Evolutionary conservation across 2,888 invertebrate species (phyloP), one percentile per base, ranked within the genome.

Genomic region (Drosophila cyrtoloma): DNA sequence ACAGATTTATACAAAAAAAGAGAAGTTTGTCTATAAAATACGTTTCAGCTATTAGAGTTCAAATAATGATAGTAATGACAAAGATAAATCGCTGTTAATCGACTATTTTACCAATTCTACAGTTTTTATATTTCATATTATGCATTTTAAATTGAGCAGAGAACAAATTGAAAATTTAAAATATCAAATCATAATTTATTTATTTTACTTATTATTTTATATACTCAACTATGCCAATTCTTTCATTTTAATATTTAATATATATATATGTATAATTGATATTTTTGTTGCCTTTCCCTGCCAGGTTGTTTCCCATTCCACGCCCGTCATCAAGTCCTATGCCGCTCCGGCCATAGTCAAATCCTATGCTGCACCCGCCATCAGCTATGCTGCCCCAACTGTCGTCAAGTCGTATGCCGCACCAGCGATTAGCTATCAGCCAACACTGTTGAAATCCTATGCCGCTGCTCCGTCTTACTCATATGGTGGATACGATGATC

Each of bases 301-400:
- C 0, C 67, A 92, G 92, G 92, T 92, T 50, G 86, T 92, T 35
- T 80, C 85, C 33, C 92, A 92, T 74, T 81, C 88, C 53, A 77
- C 83, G 42, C 91, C 91, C 22, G 73, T 91, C 39, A 80, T 91
- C 22, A 91, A 91, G 59, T 89, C 88, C 12, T 89, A 86, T 32
- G 85, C 85, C 19, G 86, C 84, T 7, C 67, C 78, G 16, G 66
- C 79, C 26, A 69, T 84, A 16, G 77, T 75, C 37, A 81, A 84
- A 26, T 85, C 84, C 0, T 90, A 91, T 69, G 89, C 90, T 32
- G 86, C 89, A 10, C 90, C 89, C 1, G 81, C 87, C 5, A 81
- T 88, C 12, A 85, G 83, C 37, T 88, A 88, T 56, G 83, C 87
- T 5, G 83, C 89, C 0, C 87, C 84, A 28, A 19, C 86, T n/a